Conservation (phyloP, 2,888 invertebrate genomes). For the Lycophotia porphyrea region DNA sequence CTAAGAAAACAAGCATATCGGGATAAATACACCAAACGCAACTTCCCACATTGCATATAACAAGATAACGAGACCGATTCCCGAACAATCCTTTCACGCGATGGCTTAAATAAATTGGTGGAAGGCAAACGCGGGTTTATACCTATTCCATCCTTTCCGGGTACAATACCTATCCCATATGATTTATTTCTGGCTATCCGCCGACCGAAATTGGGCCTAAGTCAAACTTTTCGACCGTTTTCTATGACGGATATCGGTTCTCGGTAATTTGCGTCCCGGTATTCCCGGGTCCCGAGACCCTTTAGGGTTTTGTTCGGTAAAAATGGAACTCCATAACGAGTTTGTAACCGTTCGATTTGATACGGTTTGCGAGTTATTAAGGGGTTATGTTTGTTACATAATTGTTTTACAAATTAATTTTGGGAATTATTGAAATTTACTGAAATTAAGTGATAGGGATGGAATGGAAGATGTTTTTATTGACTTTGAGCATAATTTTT, state of each 20-base stretch:
- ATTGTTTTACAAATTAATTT: conserved; percentile 41
- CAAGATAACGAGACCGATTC: conserved; percentile 51
- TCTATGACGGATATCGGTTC: conserved; percentile 57
- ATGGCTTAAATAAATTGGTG: conserved; percentile 73
- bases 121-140: conserved; percentile 59
- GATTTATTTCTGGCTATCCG: conserved; percentile 76
- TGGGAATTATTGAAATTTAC: no score
- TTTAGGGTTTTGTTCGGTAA: conserved; percentile 43
- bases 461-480: not conserved
- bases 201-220: conserved; percentile 59
- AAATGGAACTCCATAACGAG: conserved; percentile 48
- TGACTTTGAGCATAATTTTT: not conserved
- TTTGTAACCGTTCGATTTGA: conserved; percentile 51
- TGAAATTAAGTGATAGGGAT: not conserved
- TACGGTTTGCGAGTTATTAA: conserved; percentile 26
- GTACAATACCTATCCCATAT: conserved; percentile 71
- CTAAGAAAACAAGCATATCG: conserved; percentile 1
- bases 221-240: conserved; percentile 58
- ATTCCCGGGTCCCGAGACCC: conserved; percentile 29
- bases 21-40: conserved; percentile 2
- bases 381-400: conserved; percentile 25
- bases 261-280: conserved; percentile 53
- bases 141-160: conserved; percentile 62
- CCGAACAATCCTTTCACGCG: conserved; percentile 65
- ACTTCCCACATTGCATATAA: conserved; percentile 32